Conservation (phyloP, 2,797 vertebrate genomes). For the Diplodus puntazzo region DNA sequence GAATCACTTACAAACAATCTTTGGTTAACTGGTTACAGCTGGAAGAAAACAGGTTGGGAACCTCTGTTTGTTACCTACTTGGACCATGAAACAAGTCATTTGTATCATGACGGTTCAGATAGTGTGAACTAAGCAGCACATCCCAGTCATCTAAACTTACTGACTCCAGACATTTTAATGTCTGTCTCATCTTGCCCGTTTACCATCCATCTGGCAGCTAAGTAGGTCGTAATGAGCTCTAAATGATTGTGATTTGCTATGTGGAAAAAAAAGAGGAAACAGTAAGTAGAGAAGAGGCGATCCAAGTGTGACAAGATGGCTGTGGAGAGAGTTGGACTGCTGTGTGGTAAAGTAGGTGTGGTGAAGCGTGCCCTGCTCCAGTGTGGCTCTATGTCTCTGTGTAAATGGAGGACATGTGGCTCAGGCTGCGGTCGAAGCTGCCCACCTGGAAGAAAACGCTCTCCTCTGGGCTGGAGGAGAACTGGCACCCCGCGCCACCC, state of each 20-base stretch:
- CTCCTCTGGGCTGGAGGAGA: slow-evolving; percentile 89
- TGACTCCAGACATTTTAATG: background rate
- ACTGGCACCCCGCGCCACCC: slow-evolving; percentile 86
- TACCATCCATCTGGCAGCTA: slow-evolving; percentile 9
- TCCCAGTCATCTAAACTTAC: background rate
- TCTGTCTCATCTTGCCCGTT: slow-evolving; percentile 4
- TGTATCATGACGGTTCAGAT: background rate
- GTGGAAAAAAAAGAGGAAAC: slow-evolving; percentile 6
- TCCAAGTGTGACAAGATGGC: slow-evolving; percentile 17
- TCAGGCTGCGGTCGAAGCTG: slow-evolving; percentile 95
- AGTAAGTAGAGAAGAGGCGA: slow-evolving; percentile 3
- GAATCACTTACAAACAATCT: background rate
- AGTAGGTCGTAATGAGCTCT: slow-evolving; percentile 5
- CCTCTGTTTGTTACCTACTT: background rate
- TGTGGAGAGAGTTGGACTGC: slow-evolving; percentile 14
- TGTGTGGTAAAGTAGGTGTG: slow-evolving; percentile 15
- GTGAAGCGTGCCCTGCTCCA: slow-evolving; percentile 41
- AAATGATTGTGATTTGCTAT: background rate
- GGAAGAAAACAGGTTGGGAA: background rate
- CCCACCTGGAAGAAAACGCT: slow-evolving; percentile 93
- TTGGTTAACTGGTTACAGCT: background rate
- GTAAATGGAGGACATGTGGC: slow-evolving; percentile 96
- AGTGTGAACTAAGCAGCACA: background rate
- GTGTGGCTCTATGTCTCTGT: slow-evolving; percentile 90
- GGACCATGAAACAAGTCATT: background rate